phyloP scores from a whole-genome alignment of 2,888 invertebrate genomes.

The Philereme vetulata region DNA sequence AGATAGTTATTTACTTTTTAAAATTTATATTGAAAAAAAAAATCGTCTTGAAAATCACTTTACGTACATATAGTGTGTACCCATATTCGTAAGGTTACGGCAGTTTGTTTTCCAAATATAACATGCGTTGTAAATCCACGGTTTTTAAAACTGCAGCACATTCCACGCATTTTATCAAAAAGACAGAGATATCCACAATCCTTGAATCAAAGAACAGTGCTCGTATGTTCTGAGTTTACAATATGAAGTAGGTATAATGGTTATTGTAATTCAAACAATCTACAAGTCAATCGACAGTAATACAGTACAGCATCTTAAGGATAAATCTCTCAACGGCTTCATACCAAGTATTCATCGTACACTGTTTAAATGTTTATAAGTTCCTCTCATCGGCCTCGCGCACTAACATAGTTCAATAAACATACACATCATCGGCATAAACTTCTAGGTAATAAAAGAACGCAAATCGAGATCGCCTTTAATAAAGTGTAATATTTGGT shows the following conservation, averaged over 20 bases:
- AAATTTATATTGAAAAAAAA: too few species aligned
- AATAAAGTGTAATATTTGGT: neutral
- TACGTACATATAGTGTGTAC: too few species aligned
- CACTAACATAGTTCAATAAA: constrained; percentile 66
- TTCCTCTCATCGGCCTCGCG: constrained; percentile 66
- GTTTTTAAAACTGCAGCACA: neutral
- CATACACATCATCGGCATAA: constrained; percentile 42
- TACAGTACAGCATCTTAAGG: constrained; percentile 48
- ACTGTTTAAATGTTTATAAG: constrained; percentile 71
- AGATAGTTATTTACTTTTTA: too few species aligned
- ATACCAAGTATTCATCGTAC: constrained; percentile 52
- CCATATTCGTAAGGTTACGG: too few species aligned
- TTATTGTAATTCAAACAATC: constrained; percentile 44
- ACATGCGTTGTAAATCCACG: too few species aligned
- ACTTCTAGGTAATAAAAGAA: constrained; percentile 4
- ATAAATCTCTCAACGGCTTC: constrained; percentile 69
- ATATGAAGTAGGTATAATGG: constrained; percentile 28
- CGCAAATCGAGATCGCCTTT: neutral
- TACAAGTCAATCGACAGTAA: constrained; percentile 54
- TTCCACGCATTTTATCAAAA: constrained; percentile 1
- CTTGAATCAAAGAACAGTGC: constrained; percentile 17
- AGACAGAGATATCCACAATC: constrained; percentile 1
- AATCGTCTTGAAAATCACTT: too few species aligned
- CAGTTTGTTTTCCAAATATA: too few species aligned
- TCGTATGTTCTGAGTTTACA: constrained; percentile 19